Evolutionary conservation across 1,140 invertebrate genomes (phyloP), one percentile per base, ranked within the genome.

Genomic region (Drosophila sulfurigaster): DNA sequence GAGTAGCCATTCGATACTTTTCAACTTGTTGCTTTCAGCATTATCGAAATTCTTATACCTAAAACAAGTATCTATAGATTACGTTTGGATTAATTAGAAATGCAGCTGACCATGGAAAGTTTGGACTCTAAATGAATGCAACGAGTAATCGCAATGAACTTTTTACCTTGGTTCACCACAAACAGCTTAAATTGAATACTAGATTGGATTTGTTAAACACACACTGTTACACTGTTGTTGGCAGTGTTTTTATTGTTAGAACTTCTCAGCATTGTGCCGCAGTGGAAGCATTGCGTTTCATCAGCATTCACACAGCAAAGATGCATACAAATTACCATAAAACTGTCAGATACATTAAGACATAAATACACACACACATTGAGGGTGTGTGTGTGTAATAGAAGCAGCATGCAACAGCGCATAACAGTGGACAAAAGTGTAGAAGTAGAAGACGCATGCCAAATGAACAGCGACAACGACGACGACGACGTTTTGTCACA

Each of bases 321-420:
- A 88, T 87, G 83, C 77, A 88, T 83, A 78, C 65, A 89, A 88
- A 87, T 88, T 75, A 78, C 72, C 82, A 87, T 79, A 82, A 79
- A 79, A 75, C 71, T 81, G 69, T 71, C 81, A 75, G 62, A 78
- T 71, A 62, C 78, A 68, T 70, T 69, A 67, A 66, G 70, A 78
- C 63, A 68, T 68, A 81, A 69, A 48, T 38, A 67, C 48, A 54
- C 20, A 67, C 10, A 35, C 38, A 35, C 4, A 30, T 10, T 5
- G 15, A 11, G 58, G 15, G 56, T 20, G 3, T 52, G 45, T 51
- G 28, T 41, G 56, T 74, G 64, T 70, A 86, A 77, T 85, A 83
- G 73, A 80, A 70, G 49, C 75, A 58, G 81, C 64, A 83, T 76
- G 63, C 59, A 73, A 57, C 15, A 28, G 16, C 48, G 16, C 48